phyloP scores from a whole-genome alignment of 2,888 invertebrate species.

The Nudaria mundana region DNA sequence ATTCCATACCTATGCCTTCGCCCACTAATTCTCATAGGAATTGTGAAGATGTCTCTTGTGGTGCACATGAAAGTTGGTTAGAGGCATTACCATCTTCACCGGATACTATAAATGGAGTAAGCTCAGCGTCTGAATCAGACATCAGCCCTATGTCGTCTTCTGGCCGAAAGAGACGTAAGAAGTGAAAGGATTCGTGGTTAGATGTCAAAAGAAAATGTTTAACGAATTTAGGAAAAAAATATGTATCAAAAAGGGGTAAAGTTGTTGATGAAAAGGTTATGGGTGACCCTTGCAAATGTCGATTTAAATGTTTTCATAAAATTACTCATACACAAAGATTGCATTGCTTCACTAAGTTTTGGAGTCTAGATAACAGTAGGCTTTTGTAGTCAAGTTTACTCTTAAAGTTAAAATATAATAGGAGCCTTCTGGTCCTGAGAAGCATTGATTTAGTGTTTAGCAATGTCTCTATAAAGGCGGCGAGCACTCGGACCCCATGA shows the following conservation, averaged over 20 bases:
- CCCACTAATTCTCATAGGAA: background rate
- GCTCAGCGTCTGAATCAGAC: background rate
- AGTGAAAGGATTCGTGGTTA: background rate
- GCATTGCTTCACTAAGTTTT: too few relatives aligned
- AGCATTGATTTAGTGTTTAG: too few relatives aligned
- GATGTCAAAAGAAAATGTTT: conserved; percentile 1
- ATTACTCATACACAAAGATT: too few relatives aligned
- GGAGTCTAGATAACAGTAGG: too few relatives aligned
- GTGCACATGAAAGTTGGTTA: background rate
- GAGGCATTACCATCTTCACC: background rate
- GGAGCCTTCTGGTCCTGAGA: too few relatives aligned
- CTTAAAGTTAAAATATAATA: too few relatives aligned
- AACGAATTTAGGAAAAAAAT: background rate
- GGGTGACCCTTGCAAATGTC: too few relatives aligned
- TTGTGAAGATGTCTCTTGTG: background rate
- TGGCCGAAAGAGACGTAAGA: conserved; percentile 1
- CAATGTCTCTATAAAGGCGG: too few relatives aligned
- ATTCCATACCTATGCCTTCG: conserved; percentile 1
- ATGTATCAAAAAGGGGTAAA: background rate
- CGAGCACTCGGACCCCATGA: too few relatives aligned
- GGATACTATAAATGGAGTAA: background rate
- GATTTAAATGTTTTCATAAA: too few relatives aligned
- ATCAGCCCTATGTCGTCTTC: conserved; percentile 1
- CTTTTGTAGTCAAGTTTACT: too few relatives aligned
- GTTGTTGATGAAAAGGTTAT: too few relatives aligned